Percentiles rank a stretch among this genome's conserved stretches.
These are phyloP conservation scores for Hypomesus transpacificus DNA, from an alignment of 2,113 vertebrate species.

Conservation along the genomic window DNA sequence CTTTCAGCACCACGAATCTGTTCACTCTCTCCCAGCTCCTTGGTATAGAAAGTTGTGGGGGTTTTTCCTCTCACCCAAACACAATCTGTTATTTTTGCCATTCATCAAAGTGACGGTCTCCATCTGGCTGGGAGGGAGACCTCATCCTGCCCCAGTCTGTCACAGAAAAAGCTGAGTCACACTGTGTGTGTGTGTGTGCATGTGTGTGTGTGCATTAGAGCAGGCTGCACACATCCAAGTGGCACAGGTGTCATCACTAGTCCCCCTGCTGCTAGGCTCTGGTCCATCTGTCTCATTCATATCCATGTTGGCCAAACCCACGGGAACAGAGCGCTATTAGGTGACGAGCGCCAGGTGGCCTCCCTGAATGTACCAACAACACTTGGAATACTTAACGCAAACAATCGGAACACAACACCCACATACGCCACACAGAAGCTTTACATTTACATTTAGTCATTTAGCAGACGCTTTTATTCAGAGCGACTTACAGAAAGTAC, in stretches of 20 bases:
- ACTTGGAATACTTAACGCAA: neutral
- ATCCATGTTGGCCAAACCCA: slow-evolving; percentile 23
- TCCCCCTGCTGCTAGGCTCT: slow-evolving; percentile 31
- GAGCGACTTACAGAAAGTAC: too few species aligned
- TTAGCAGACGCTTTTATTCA: too few species aligned
- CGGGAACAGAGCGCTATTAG: slow-evolving; percentile 23
- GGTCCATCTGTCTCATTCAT: slow-evolving; percentile 58
- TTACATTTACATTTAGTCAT: too few species aligned
- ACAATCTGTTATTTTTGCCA: too few species aligned
- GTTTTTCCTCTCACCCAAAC: too few species aligned
- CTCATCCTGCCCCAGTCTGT: neutral
- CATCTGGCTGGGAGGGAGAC: neutral
- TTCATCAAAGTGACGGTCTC: too few species aligned
- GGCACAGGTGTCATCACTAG: slow-evolving; percentile 48
- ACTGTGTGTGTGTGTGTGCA: neutral
- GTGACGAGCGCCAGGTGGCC: slow-evolving; percentile 30
- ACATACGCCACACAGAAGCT: too few species aligned
- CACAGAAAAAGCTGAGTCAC: neutral
- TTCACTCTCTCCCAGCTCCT: too few species aligned
- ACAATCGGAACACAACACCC: too few species aligned
- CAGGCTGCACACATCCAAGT: neutral
- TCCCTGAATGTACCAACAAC: neutral
- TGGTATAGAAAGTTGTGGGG: too few species aligned
- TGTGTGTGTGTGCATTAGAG: neutral
- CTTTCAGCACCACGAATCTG: too few species aligned